These are phyloP conservation scores for Oncopeltus fasciatus DNA, from an alignment of 1,140 invertebrate genomes.

Conservation along the genomic window DNA sequence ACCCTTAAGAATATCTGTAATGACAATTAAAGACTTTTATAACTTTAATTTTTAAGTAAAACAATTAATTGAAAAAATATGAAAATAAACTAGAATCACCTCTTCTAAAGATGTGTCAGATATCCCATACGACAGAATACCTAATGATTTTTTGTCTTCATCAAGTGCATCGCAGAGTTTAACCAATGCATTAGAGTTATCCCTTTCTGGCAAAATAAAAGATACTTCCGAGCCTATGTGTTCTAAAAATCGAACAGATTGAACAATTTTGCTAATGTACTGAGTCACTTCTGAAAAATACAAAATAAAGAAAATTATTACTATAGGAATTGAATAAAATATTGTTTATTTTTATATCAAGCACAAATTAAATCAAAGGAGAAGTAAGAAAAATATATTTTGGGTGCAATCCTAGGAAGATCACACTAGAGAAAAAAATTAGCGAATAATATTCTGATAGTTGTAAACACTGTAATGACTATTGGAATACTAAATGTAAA, in stretches of 20 bases:
- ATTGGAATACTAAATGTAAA: too few relatives aligned
- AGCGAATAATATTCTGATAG: too few relatives aligned
- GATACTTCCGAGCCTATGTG: slow-evolving; percentile 15
- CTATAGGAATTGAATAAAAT: background rate
- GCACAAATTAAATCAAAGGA: too few relatives aligned
- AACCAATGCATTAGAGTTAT: slow-evolving; percentile 1
- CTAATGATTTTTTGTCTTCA: background rate
- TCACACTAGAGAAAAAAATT: too few relatives aligned
- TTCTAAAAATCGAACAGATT: background rate
- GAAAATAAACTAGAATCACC: background rate
- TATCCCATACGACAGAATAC: slow-evolving; percentile 15
- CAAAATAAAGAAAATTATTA: background rate
- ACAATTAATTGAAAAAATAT: too few relatives aligned
- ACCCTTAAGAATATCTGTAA: slow-evolving; percentile 15
- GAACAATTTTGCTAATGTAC: background rate
- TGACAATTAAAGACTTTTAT: background rate
- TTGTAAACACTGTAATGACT: too few relatives aligned
- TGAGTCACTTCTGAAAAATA: slow-evolving; percentile 2
- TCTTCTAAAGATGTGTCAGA: slow-evolving; percentile 20
- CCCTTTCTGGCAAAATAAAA: slow-evolving; percentile 5
- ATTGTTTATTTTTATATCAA: too few relatives aligned
- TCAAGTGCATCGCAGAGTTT: slow-evolving; percentile 8
- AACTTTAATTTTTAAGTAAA: too few relatives aligned
- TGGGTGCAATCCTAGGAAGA: too few relatives aligned
- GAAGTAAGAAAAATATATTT: too few relatives aligned